Evolutionary conservation across 1,140 invertebrate species (phyloP).

Genomic region (Polyergus mexicanus): DNA sequence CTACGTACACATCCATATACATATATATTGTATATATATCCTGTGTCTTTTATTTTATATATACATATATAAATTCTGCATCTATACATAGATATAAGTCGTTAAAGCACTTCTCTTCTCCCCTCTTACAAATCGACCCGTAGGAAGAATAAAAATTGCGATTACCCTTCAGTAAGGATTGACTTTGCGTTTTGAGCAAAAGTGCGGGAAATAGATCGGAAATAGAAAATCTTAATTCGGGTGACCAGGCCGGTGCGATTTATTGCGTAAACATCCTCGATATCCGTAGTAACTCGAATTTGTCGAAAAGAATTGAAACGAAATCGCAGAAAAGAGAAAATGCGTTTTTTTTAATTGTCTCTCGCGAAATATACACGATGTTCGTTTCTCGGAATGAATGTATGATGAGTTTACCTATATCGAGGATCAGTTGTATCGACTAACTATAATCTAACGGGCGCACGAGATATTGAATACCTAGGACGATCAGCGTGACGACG

Average conservation of each 20-base stretch:
- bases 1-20: slow-evolving; percentile 63
- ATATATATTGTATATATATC: slow-evolving; percentile 28
- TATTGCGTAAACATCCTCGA: slow-evolving; percentile 24
- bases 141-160: slow-evolving; percentile 24
- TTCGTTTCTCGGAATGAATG: not conserved
- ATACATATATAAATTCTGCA: slow-evolving; percentile 37
- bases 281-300: not conserved
- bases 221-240: slow-evolving; percentile 17
- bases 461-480: slow-evolving; percentile 39
- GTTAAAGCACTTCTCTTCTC: slow-evolving; percentile 15
- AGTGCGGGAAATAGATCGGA: slow-evolving; percentile 42
- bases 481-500: slow-evolving; percentile 27
- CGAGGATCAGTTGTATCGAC: slow-evolving; percentile 5
- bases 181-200: slow-evolving; percentile 54
- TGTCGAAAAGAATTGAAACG: not conserved
- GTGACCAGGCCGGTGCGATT: slow-evolving; percentile 40
- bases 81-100: slow-evolving; percentile 37
- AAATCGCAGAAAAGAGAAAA: not conserved
- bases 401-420: not conserved
- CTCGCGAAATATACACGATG: not conserved
- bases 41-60: too few relatives aligned
- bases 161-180: not conserved
- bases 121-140: not conserved
- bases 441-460: slow-evolving; percentile 27
- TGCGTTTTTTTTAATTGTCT: not conserved